Percentiles rank a stretch among this genome's conserved stretches.
Evolutionary conservation across 2,888 invertebrate species (phyloP).

Genomic region (Cataglyphis rosenhaueri): DNA sequence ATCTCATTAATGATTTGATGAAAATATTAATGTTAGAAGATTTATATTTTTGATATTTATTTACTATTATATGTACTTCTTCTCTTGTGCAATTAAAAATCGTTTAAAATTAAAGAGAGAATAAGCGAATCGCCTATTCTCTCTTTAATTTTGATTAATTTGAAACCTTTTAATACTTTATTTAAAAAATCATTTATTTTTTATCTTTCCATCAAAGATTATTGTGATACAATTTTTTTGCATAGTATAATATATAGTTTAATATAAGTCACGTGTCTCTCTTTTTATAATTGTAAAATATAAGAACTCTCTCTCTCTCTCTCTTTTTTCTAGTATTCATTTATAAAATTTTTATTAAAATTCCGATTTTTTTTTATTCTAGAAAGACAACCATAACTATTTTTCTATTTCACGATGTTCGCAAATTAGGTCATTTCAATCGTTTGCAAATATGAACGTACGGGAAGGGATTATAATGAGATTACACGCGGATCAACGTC

Average conservation of each 20-base stretch:
- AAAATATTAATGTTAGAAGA: not conserved
- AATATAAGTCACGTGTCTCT: not conserved
- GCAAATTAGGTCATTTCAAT: conserved; percentile 33
- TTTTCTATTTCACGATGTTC: conserved; percentile 24
- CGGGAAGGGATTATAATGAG: conserved; percentile 79
- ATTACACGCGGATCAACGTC: conserved; percentile 76
- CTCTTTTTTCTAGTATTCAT: not conserved
- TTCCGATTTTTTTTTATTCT: not conserved
- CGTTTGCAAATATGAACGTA: conserved; percentile 58
- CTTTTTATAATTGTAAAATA: not conserved
- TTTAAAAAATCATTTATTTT: not conserved
- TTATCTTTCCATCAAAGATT: not conserved
- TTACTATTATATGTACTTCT: not conserved
- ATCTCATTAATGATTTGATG: not conserved
- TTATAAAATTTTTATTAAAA: not conserved
- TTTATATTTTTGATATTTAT: not conserved
- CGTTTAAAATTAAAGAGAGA: too few species aligned
- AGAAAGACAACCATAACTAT: not conserved
- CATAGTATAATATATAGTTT: not conserved
- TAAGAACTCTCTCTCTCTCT: not conserved
- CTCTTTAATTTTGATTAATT: too few species aligned
- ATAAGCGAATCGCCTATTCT: too few species aligned
- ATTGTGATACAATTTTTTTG: not conserved
- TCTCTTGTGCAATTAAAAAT: not conserved
- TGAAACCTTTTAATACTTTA: too few species aligned